These are phyloP conservation scores for Rhorus exstirpatorius DNA, from an alignment of 2,888 invertebrate genomes.

Conservation along the genomic window DNA sequence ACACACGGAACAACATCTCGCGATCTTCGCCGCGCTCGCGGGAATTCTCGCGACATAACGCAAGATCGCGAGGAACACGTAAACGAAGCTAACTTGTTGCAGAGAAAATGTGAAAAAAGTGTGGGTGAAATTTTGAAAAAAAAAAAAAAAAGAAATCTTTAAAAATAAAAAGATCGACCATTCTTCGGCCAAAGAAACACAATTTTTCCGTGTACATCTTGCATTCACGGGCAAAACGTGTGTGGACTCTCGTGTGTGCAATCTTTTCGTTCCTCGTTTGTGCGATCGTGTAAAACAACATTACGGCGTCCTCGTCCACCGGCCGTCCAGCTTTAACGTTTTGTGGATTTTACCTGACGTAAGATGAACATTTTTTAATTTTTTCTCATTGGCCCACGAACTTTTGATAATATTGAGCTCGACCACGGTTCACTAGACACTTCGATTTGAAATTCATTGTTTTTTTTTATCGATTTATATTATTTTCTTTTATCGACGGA, in stretches of 20 bases:
- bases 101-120: neutral
- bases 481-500: too few species aligned
- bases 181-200: neutral
- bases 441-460: neutral
- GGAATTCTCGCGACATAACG: slow-evolving; percentile 28
- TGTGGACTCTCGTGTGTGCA: neutral
- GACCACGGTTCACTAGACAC: neutral
- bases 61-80: slow-evolving; percentile 22
- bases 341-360: slow-evolving; percentile 22
- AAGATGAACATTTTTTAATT: slow-evolving; percentile 3
- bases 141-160: too few species aligned
- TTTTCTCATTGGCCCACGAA: neutral
- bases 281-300: slow-evolving; percentile 27
- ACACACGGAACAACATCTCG: slow-evolving; percentile 34
- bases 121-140: neutral
- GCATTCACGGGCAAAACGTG: slow-evolving; percentile 10
- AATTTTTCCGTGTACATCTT: neutral
- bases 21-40: slow-evolving; percentile 42
- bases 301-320: neutral
- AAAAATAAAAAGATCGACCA: too few species aligned
- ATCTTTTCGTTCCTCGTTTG: neutral
- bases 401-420: too few species aligned
- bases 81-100: neutral
- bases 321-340: neutral
- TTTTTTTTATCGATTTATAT: too few species aligned